Conservation (phyloP, 1,140 invertebrate genomes). For the Procambarus clarkii region DNA sequence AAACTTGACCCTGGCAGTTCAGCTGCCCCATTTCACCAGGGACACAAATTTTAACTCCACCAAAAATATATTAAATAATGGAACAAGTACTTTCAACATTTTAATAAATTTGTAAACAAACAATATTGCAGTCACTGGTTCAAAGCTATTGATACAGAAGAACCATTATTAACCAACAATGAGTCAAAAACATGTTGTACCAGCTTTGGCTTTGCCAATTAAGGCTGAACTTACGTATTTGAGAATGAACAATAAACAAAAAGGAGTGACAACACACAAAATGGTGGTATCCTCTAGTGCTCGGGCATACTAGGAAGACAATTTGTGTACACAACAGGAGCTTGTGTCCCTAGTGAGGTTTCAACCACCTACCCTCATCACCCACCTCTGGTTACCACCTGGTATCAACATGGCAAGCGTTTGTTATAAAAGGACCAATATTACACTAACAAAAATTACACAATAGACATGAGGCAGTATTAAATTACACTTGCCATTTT, state of each 20-base stretch:
- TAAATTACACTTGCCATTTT: neutral
- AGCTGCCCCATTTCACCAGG: conserved; percentile 54
- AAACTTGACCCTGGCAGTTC: conserved; percentile 22
- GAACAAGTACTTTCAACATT: conserved; percentile 31
- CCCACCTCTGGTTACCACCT: conserved; percentile 28
- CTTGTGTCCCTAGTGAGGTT: conserved; percentile 39
- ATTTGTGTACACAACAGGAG: conserved; percentile 24
- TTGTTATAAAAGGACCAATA: neutral
- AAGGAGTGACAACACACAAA: conserved; percentile 34
- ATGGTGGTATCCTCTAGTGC: conserved; percentile 44
- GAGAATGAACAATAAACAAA: neutral
- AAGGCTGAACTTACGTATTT: conserved; percentile 24
- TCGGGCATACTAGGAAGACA: conserved; percentile 55
- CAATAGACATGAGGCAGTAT: conserved; percentile 13
- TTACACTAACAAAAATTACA: conserved; percentile 9
- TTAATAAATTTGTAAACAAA: conserved; percentile 37
- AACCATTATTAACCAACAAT: conserved; percentile 50
- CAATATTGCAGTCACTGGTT: conserved; percentile 46
- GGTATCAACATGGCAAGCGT: conserved; percentile 15
- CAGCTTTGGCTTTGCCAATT: conserved; percentile 59
- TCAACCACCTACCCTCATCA: conserved; percentile 27
- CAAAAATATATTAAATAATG: conserved; percentile 42
- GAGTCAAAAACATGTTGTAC: conserved; percentile 7
- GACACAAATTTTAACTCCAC: conserved; percentile 49
- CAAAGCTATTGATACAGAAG: conserved; percentile 23